Evolutionary conservation across 2,888 invertebrate genomes (phyloP), one percentile per base, ranked within the genome.

Genomic region (Morpho helenor): DNA sequence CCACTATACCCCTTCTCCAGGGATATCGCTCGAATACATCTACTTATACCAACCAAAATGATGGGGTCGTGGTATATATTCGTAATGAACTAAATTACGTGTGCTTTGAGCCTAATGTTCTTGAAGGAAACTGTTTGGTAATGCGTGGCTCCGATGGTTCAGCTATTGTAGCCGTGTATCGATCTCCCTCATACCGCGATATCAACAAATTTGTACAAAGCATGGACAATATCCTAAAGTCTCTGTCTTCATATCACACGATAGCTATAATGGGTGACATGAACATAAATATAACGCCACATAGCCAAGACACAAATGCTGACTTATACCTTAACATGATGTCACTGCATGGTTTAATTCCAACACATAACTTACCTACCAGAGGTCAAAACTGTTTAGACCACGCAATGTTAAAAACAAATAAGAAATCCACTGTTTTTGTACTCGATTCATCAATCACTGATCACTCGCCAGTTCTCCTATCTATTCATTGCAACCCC

Each of bases 1-100:
- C 10, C 10, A 8, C 22, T 9, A 16, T 8, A 44, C 8, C 56
- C 51, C 7, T 46, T 46, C 9, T 50, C 5, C 9, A 23, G 23
- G 22, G 40, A 51, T 49, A 41, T 7, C 10, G 39, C 39, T 49
- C n/a, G 7, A 40, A 10, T 16, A 49, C 10, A 4, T 23, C 22
- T 23, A 49, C n/a, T 10, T 23, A 10, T 49, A 10, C 10, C 4
- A 49, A 49, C 7, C 45, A 56, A 22, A 49, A 49, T 49, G 49
- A 49, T 41, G 49, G 49, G 8, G 39, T 49, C 8, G 41, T 49
- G 4, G 16, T 10, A 4, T 49, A 49, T 16, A 40, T 40, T 6
- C n/a, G 10, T 2, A 16, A 49, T 10, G 16, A 41, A 7, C 7
- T 49, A 9, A 10, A 49, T 6, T n/a, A 8, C 6, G 5, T 10